Conservation (phyloP, 2,888 invertebrate genomes). For the Ectobius pallidus region DNA sequence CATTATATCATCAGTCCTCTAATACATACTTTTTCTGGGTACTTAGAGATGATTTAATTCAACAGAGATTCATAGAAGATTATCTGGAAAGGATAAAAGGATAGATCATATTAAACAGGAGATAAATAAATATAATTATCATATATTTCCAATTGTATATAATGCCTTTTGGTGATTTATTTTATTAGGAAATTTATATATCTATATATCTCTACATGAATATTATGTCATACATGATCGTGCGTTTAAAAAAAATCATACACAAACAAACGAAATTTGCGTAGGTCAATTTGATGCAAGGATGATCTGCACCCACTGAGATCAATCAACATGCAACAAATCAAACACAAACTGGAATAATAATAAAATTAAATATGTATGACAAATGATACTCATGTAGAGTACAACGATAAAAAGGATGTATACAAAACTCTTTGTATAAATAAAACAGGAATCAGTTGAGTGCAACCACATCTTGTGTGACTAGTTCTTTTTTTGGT, state of each 20-base stretch:
- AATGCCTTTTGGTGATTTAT: slow-evolving; percentile 37
- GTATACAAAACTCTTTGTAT: slow-evolving; percentile 29
- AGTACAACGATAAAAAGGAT: slow-evolving; percentile 28
- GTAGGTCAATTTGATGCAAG: not conserved
- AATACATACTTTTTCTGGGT: no score
- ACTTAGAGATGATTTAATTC: no score
- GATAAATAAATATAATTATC: slow-evolving; percentile 7
- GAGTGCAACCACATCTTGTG: not conserved
- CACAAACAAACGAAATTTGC: not conserved
- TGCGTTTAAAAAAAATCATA: not conserved
- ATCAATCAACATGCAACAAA: slow-evolving; percentile 21
- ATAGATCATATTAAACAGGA: no score
- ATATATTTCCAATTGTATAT: slow-evolving; percentile 11
- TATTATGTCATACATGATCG: slow-evolving; percentile 24
- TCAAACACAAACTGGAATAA: not conserved
- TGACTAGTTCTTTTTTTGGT: slow-evolving; percentile 28
- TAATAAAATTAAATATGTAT: slow-evolving; percentile 17
- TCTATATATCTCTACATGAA: slow-evolving; percentile 4
- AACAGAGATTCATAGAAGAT: no score
- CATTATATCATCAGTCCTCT: no score
- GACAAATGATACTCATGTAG: slow-evolving; percentile 20
- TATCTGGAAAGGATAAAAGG: no score
- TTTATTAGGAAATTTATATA: slow-evolving; percentile 32
- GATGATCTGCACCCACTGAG: slow-evolving; percentile 39
- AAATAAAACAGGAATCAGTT: slow-evolving; percentile 27